Conservation (phyloP, 2,888 invertebrate genomes). For the Plagiodera versicolora region DNA sequence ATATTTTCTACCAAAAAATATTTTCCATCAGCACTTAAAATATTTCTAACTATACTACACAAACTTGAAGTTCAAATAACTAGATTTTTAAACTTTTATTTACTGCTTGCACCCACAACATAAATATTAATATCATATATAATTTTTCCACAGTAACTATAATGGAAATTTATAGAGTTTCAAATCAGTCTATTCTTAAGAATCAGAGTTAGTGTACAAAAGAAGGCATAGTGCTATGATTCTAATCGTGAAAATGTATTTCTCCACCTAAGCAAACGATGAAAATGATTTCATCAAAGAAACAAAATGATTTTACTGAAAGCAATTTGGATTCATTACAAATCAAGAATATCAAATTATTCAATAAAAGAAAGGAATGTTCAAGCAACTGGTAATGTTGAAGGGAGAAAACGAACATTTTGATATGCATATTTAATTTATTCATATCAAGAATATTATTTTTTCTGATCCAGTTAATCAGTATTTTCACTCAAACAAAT, state of each 20-base stretch:
- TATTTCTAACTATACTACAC: too few relatives aligned
- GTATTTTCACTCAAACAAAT: slow-evolving; percentile 4
- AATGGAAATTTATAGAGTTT: too few relatives aligned
- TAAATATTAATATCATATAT: background rate
- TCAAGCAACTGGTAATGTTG: background rate
- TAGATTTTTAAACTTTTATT: background rate
- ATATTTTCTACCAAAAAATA: too few relatives aligned
- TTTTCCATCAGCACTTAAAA: too few relatives aligned
- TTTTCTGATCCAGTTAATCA: background rate
- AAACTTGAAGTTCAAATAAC: slow-evolving; percentile 3
- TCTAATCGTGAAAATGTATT: background rate
- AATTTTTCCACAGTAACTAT: too few relatives aligned
- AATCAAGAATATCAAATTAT: slow-evolving; percentile 7
- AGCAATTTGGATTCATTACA: slow-evolving; percentile 6
- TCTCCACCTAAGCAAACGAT: slow-evolving; percentile 6
- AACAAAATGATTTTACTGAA: background rate
- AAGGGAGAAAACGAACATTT: background rate
- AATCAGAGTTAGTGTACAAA: too few relatives aligned
- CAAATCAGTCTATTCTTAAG: too few relatives aligned
- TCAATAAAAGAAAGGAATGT: slow-evolving; percentile 1
- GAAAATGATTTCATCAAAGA: slow-evolving; percentile 5
- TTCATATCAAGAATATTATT: slow-evolving; percentile 5
- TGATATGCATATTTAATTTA: background rate
- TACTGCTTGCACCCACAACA: background rate
- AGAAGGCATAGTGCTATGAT: too few relatives aligned